Conservation (phyloP, 2,797 vertebrate genomes). For the Pipistrellus pipistrellus region DNA sequence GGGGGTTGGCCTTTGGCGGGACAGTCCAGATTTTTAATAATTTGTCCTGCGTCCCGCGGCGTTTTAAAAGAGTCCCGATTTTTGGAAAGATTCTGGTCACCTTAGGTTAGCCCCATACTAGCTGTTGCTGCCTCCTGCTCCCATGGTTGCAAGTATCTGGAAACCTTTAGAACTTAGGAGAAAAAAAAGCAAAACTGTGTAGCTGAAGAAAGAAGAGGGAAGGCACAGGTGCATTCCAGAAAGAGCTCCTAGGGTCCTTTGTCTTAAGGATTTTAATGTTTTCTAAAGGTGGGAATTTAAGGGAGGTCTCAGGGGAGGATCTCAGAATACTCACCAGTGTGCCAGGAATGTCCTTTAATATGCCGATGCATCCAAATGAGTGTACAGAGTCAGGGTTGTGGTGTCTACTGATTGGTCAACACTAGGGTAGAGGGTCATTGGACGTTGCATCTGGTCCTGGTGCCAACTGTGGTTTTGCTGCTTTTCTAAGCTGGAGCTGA, state of each 20-base stretch:
- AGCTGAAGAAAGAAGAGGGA: not conserved
- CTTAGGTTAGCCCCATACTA: too few relatives aligned
- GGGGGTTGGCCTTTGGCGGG: too few relatives aligned
- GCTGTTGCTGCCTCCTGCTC: not conserved
- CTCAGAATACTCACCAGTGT: not conserved
- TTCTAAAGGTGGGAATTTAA: not conserved
- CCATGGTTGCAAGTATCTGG: not conserved
- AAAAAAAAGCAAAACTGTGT: not conserved
- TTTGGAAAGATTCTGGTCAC: too few relatives aligned
- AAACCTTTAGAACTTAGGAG: not conserved
- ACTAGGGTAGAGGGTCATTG: not conserved
- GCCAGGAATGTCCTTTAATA: not conserved
- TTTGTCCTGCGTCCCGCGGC: too few relatives aligned
- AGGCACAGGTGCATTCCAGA: not conserved
- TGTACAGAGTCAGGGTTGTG: not conserved
- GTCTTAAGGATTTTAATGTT: not conserved
- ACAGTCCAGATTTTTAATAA: too few relatives aligned
- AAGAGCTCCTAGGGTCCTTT: not conserved
- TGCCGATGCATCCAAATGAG: not conserved
- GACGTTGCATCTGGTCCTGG: not conserved
- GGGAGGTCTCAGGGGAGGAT: not conserved
- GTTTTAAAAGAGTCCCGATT: too few relatives aligned
- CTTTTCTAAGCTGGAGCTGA: not conserved
- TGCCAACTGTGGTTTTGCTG: not conserved
- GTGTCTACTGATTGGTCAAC: not conserved